Conservation (phyloP, 1,140 invertebrate genomes). For the Apocrypta bakeri region DNA sequence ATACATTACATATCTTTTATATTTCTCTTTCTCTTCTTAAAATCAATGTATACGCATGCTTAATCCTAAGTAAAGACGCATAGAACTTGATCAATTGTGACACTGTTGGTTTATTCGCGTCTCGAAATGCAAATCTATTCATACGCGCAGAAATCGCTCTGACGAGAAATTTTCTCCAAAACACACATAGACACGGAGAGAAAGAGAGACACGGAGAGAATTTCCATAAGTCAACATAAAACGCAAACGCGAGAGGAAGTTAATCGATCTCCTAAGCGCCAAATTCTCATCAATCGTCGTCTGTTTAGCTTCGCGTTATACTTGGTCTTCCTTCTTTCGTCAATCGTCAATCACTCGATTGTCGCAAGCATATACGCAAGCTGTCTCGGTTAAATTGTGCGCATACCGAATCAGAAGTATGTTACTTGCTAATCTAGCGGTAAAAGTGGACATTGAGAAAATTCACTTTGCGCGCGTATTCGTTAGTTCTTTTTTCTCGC, state of each 20-base stretch:
- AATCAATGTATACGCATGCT: background rate
- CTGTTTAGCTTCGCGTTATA: background rate
- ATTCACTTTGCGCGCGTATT: background rate
- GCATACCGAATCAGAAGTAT: background rate
- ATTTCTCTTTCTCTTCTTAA: background rate
- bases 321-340: background rate
- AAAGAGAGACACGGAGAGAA: background rate
- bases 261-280: constrained; percentile 23
- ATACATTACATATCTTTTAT: background rate
- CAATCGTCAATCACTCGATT: constrained; percentile 30
- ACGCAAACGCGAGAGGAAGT: background rate
- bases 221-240: background rate
- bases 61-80: too few species aligned
- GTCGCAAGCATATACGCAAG: background rate
- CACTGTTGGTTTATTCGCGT: too few species aligned
- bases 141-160: background rate
- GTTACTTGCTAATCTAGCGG: background rate
- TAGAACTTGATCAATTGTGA: background rate
- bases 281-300: constrained; percentile 24
- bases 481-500: background rate
- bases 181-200: background rate
- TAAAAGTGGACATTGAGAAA: background rate
- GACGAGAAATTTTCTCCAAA: background rate
- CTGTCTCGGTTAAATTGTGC: background rate
- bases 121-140: background rate